Percentiles rank a stretch among this genome's conserved stretches.
These are phyloP conservation scores for Oncorhynchus nerka DNA, from an alignment of 2,113 vertebrate genomes.

Conservation along the genomic window DNA sequence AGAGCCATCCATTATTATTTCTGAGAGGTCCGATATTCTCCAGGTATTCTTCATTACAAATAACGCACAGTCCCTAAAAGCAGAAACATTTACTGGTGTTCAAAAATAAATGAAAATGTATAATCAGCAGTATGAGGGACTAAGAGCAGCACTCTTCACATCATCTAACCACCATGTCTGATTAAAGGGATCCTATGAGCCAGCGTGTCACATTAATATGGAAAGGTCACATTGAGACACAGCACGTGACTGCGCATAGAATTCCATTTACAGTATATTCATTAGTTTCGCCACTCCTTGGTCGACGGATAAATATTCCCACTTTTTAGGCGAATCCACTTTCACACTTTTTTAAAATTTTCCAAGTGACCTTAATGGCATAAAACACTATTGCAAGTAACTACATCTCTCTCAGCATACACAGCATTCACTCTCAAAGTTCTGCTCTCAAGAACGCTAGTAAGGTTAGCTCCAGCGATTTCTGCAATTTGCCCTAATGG, in stretches of 20 bases:
- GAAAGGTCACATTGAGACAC: neutral
- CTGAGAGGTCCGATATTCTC: too few species aligned
- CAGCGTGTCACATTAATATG: neutral
- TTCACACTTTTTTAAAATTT: constrained; percentile 35
- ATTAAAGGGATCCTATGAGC: neutral
- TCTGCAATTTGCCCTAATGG: constrained; percentile 63
- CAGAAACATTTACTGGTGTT: too few species aligned
- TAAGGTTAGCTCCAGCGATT: constrained; percentile 39
- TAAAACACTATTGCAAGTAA: constrained; percentile 30
- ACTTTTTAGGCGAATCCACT: neutral
- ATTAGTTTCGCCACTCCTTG: constrained; percentile 53
- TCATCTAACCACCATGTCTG: neutral
- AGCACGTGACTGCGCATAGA: neutral
- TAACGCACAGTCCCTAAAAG: too few species aligned
- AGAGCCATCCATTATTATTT: too few species aligned
- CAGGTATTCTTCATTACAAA: too few species aligned
- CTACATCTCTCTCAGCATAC: constrained; percentile 36
- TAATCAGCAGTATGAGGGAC: neutral
- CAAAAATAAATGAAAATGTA: neutral
- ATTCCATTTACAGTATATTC: constrained; percentile 36
- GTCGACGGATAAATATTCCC: constrained; percentile 28
- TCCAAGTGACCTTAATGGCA: constrained; percentile 40
- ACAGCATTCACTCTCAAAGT: constrained; percentile 31
- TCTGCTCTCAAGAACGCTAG: constrained; percentile 23
- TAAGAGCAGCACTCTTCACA: neutral